Percentiles rank a stretch among this genome's conserved stretches.
phyloP scores from a whole-genome alignment of 2,888 invertebrate genomes.

The Blastobasis adustella region DNA sequence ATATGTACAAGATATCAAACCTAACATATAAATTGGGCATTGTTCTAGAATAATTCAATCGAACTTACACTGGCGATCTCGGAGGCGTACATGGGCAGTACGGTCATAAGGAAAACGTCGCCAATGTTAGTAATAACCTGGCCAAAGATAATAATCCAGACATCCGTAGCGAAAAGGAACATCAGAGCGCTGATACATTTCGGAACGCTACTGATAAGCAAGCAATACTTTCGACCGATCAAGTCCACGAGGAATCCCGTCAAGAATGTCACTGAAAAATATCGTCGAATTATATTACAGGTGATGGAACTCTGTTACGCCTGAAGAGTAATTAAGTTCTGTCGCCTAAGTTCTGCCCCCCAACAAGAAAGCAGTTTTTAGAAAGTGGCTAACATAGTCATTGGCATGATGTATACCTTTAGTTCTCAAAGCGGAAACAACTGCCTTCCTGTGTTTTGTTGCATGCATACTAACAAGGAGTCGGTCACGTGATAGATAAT shows the following conservation, averaged over 20 bases:
- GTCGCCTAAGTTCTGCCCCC: no score
- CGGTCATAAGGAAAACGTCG: slow-evolving; percentile 15
- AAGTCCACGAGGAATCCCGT: slow-evolving; percentile 19
- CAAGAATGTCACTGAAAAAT: slow-evolving; percentile 18
- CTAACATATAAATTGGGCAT: no score
- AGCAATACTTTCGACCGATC: slow-evolving; percentile 18
- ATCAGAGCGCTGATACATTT: slow-evolving; percentile 17
- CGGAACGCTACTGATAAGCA: slow-evolving; percentile 15
- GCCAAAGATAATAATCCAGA: slow-evolving; percentile 26
- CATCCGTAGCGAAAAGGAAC: slow-evolving; percentile 19
- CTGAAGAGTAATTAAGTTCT: no score
- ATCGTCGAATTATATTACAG: neutral
- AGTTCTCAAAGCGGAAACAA: no score
- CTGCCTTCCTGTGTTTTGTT: no score
- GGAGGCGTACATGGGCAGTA: slow-evolving; percentile 24
- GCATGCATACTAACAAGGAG: no score
- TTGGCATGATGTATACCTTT: no score
- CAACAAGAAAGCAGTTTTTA: no score
- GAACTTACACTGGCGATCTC: slow-evolving; percentile 30
- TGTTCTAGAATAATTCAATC: neutral
- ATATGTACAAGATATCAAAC: no score
- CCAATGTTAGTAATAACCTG: slow-evolving; percentile 14
- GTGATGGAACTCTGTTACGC: no score
- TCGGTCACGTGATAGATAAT: no score
- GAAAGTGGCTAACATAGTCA: no score